Evolutionary conservation across 1,140 invertebrate species (phyloP).

Genomic region (Luehdorfia chinensis): DNA sequence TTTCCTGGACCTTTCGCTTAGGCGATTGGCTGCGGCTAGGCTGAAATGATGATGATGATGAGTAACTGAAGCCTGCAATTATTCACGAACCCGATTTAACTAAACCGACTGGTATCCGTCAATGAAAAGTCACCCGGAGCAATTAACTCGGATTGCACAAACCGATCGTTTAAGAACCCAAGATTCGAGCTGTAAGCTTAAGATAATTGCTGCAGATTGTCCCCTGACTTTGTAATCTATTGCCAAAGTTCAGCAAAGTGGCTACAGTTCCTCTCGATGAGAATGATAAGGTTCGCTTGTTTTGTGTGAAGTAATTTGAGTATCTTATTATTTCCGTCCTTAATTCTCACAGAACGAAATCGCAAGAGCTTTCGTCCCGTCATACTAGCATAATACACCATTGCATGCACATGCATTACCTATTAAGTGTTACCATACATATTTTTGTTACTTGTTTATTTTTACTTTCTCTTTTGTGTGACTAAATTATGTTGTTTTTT

Average conservation of each 20-base stretch:
- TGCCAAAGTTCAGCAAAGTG: conserved; percentile 42
- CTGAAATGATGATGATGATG: too few relatives aligned
- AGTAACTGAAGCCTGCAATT: conserved; percentile 7
- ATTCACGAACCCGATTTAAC: conserved; percentile 4
- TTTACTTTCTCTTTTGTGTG: too few relatives aligned
- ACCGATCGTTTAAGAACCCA: conserved; percentile 20
- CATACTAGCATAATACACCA: too few relatives aligned
- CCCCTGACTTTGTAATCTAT: conserved; percentile 23
- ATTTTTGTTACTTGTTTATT: too few relatives aligned
- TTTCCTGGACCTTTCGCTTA: too few relatives aligned
- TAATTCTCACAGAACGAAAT: too few relatives aligned
- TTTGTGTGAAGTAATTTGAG: not conserved
- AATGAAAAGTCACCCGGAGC: conserved; percentile 22
- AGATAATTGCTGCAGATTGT: conserved; percentile 48
- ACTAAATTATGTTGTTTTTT: too few relatives aligned
- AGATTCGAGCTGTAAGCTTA: conserved; percentile 24
- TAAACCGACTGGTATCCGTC: conserved; percentile 11
- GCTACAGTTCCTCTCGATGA: conserved; percentile 34
- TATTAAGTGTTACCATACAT: too few relatives aligned
- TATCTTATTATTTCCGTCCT: not conserved
- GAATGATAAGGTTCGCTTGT: conserved; percentile 2
- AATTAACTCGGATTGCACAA: conserved; percentile 29
- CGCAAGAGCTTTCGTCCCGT: too few relatives aligned
- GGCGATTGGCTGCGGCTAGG: too few relatives aligned
- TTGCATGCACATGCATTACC: too few relatives aligned